Evolutionary conservation across 2,888 invertebrate genomes (phyloP).

Genomic region (Cyclophora punctaria): DNA sequence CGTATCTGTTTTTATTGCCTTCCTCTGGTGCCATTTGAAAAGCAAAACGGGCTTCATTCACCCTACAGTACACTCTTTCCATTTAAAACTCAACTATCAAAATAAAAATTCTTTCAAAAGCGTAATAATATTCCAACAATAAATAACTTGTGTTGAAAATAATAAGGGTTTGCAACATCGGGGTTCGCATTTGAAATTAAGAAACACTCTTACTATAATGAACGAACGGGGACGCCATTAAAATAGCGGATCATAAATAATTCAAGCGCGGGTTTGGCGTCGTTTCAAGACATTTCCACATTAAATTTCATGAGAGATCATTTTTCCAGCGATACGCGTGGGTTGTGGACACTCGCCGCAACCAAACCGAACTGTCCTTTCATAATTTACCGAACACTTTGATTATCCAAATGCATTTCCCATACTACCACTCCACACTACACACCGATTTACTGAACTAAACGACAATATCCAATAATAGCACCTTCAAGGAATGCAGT

Average conservation of each 20-base stretch:
- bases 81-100: neutral
- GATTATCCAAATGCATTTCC: neutral
- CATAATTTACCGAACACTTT: constrained; percentile 41
- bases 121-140: constrained; percentile 9
- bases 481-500: constrained; percentile 43
- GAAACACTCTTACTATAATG: constrained; percentile 65
- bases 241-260: constrained; percentile 72
- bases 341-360: constrained; percentile 15
- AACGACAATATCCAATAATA: too few relatives aligned
- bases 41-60: constrained; percentile 12
- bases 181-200: constrained; percentile 58
- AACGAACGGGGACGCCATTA: constrained; percentile 66
- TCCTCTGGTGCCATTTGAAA: constrained; percentile 14
- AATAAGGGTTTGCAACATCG: constrained; percentile 39
- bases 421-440: too few relatives aligned
- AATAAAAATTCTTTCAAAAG: constrained; percentile 4
- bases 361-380: constrained; percentile 14
- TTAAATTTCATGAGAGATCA: constrained; percentile 74
- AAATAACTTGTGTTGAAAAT: constrained; percentile 25
- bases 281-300: constrained; percentile 73
- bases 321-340: constrained; percentile 57
- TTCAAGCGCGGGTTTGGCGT: constrained; percentile 69
- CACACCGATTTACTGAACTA: too few relatives aligned
- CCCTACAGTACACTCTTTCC: constrained; percentile 3
- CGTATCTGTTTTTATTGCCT: constrained; percentile 23